Evolutionary conservation across 2,797 vertebrate species (phyloP).

Genomic region (Parotocinclus haroldoi): DNA sequence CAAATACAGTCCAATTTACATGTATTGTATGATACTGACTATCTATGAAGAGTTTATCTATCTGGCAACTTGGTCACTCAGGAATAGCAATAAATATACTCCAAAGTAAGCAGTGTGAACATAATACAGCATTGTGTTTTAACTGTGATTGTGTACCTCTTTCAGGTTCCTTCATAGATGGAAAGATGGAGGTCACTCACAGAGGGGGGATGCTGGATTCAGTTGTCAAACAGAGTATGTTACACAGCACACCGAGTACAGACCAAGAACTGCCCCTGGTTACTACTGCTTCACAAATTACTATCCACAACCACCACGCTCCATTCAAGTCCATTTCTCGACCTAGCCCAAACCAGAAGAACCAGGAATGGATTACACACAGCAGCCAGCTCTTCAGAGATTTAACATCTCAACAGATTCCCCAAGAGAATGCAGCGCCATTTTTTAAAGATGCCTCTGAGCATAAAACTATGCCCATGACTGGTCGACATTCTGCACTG

Average conservation of each 20-base stretch:
- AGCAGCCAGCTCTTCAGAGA: slow-evolving; percentile 39
- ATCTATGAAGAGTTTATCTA: no score
- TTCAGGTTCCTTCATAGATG: background rate
- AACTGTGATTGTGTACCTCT: background rate
- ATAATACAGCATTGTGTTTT: background rate
- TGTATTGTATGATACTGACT: no score
- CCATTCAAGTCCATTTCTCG: slow-evolving; percentile 76
- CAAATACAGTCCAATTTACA: no score
- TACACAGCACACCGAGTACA: slow-evolving; percentile 67
- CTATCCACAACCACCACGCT: slow-evolving; percentile 81
- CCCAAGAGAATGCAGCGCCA: slow-evolving; percentile 37
- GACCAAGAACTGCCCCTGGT: slow-evolving; percentile 69
- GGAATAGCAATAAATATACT: no score
- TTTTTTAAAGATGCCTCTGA: slow-evolving; percentile 40
- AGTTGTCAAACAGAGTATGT: no score
- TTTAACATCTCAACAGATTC: slow-evolving; percentile 44
- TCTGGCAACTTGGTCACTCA: no score
- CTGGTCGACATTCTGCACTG: background rate
- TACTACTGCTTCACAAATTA: slow-evolving; percentile 79
- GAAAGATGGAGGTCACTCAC: slow-evolving; percentile 33
- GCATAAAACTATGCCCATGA: background rate
- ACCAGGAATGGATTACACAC: slow-evolving; percentile 60
- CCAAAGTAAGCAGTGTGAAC: background rate
- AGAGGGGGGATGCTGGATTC: no score
- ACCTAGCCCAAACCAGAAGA: slow-evolving; percentile 63